Base-by-base conservation (phyloP, 2,797 vertebrate genomes). In the Lates japonicus region DNA sequence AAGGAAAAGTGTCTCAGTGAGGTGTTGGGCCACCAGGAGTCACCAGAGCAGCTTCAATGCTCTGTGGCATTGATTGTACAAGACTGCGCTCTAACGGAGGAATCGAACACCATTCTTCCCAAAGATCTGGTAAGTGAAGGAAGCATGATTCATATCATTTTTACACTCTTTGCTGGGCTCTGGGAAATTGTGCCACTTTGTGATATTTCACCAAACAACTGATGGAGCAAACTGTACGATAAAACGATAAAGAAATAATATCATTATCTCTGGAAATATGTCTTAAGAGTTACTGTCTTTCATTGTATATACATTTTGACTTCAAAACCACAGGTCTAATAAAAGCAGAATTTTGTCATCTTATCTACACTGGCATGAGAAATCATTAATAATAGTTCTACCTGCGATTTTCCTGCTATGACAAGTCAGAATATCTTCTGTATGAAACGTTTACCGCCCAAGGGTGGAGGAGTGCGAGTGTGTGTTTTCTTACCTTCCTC, bases 401-500 rank as follows among this genome's bases (percentile, higher is more conserved):
- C 11, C 3, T 49, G 3, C 17, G 14, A 14, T 37, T 42, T 39
- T 52, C 74, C 42, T 81, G 70, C 44, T 14, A 0, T 2, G 12
- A 62, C 66, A 55, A 19, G 48, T 65, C 52, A 31, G 49, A 65
- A 2, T 13, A 68, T 41, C 19, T 42, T 37, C 39, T 0, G 4
- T 4, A 4, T 37, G 35, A 58, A 3, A 5, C 17, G 17, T n/a
- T 22, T 3, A 12, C 0, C 0, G n/a, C 46, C 51, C n/a, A 37
- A 0, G 19, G n/a, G 31, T 8, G 9, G 48, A 17, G 14, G 49
- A 11, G 20, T 5, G 4, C 5, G 54, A 2, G 2, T 2, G 33
- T n/a, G 13, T 2, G 7, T 10, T 39, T 11, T 3, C 3, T 69
- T 90, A 98, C 98, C 98, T 96, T 99, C 97, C 91, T 99, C 98